phyloP scores from a whole-genome alignment of 2,888 invertebrate genomes.

The Athetis lepigone region DNA sequence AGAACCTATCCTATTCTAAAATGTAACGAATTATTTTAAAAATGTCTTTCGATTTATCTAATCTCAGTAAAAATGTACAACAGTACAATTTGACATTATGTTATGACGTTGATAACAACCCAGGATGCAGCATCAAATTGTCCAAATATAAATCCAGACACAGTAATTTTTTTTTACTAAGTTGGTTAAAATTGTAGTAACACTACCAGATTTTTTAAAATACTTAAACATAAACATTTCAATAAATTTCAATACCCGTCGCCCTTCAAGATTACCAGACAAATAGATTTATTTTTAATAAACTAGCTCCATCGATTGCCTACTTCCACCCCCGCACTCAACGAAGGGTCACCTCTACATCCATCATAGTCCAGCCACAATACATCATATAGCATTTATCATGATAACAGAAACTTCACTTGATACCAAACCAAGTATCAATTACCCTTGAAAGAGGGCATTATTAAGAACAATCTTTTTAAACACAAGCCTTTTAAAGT shows the following conservation, averaged over 20 bases:
- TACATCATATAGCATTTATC: slow-evolving; percentile 8
- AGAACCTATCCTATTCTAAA: too few species aligned
- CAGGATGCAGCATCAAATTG: too few species aligned
- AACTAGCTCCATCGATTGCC: background rate
- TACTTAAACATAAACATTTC: too few species aligned
- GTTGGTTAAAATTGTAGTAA: too few species aligned
- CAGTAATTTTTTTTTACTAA: too few species aligned
- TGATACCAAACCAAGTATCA: slow-evolving; percentile 20
- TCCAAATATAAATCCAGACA: too few species aligned
- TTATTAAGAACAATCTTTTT: slow-evolving; percentile 12
- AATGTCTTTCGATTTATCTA: too few species aligned
- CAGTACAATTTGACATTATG: too few species aligned
- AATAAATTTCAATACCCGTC: background rate
- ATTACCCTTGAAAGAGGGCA: slow-evolving; percentile 15
- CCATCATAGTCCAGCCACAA: background rate
- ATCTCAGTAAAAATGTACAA: too few species aligned
- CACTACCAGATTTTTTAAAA: too few species aligned
- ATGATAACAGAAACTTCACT: background rate
- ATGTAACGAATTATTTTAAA: too few species aligned
- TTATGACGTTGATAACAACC: too few species aligned
- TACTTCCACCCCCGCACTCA: background rate
- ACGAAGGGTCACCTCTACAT: background rate
- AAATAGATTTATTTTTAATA: background rate
- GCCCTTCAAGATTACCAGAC: background rate
- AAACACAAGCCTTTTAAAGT: slow-evolving; percentile 18